Evolutionary conservation across 2,113 vertebrate genomes (phyloP).

Genomic region (Pristiophorus japonicus): DNA sequence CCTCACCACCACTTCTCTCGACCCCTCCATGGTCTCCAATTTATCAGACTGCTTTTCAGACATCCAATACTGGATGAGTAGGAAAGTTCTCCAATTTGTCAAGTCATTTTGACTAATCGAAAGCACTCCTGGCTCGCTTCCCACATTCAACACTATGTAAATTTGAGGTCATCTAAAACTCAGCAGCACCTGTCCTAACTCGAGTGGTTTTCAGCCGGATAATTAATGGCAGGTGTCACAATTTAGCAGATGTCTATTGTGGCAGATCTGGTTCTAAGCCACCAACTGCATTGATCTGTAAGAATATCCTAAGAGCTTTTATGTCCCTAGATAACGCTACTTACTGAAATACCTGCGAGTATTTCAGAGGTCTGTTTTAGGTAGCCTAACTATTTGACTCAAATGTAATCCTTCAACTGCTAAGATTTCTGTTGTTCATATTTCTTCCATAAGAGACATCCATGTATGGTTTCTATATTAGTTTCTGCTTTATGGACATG

Average conservation of each 20-base stretch:
- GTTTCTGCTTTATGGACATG: background rate
- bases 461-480: background rate
- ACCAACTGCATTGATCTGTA: background rate
- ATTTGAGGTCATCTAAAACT: too few relatives aligned
- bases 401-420: background rate
- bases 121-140: too few relatives aligned
- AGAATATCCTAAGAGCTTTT: background rate
- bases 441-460: background rate
- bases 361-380: background rate
- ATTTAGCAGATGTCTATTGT: background rate
- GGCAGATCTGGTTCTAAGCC: background rate
- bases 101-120: too few relatives aligned
- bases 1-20: too few relatives aligned
- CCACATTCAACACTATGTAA: too few relatives aligned
- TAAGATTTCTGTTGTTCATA: background rate
- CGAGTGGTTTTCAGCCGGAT: background rate
- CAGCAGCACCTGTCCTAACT: too few relatives aligned
- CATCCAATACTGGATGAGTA: too few relatives aligned
- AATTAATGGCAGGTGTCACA: background rate
- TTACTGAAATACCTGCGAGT: background rate
- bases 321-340: background rate
- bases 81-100: too few relatives aligned
- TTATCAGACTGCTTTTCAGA: too few relatives aligned
- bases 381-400: background rate
- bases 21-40: too few relatives aligned